Percentiles rank a stretch among this genome's conserved stretches.
phyloP scores from a whole-genome alignment of 2,888 invertebrate genomes.

The Lysandra bellargus region DNA sequence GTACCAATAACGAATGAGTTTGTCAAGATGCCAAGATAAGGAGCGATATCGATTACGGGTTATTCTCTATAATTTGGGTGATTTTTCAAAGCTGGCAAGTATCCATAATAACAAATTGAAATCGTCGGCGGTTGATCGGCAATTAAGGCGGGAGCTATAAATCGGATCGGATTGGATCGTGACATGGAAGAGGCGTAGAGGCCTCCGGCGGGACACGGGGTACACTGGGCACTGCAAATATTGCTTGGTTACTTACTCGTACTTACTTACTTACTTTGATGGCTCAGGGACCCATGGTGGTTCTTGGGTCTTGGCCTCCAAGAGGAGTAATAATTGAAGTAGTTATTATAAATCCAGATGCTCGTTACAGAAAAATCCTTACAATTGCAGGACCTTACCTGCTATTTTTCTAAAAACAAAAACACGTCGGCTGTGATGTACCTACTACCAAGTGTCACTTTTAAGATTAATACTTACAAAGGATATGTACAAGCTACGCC shows the following conservation, averaged over 20 bases:
- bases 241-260: neutral
- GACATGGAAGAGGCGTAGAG: constrained; percentile 76
- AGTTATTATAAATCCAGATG: no score
- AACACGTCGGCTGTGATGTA: no score
- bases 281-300: no score
- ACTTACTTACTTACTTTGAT: no score
- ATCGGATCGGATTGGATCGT: constrained; percentile 68
- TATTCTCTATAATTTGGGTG: constrained; percentile 19
- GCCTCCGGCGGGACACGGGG: constrained; percentile 49
- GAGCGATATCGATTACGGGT: constrained; percentile 9
- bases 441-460: no score
- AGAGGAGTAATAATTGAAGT: no score
- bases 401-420: no score
- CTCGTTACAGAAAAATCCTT: no score
- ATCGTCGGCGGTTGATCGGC: constrained; percentile 54
- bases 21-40: constrained; percentile 24
- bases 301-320: no score
- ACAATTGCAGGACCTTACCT: no score
- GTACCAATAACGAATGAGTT: constrained; percentile 7
- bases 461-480: no score
- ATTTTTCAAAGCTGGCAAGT: constrained; percentile 37
- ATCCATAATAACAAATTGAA: constrained; percentile 73
- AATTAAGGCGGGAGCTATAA: constrained; percentile 75
- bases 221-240: neutral
- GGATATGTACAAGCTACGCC: no score